phyloP scores from a whole-genome alignment of 2,113 vertebrate genomes.

The Xenus cinereus region DNA sequence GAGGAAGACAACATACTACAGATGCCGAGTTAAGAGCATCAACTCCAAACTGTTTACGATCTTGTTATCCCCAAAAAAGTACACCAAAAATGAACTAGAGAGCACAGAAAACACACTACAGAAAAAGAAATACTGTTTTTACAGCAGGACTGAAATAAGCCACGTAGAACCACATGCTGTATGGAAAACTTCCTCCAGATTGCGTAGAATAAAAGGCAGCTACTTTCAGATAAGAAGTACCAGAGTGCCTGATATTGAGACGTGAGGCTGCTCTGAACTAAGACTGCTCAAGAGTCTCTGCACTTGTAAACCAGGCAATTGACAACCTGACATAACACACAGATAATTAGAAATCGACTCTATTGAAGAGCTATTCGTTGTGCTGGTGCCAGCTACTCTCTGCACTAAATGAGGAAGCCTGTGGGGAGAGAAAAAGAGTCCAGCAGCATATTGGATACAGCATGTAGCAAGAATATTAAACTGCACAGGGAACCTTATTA shows the following conservation, averaged over 20 bases:
- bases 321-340: neutral
- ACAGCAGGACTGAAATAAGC: neutral
- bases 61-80: neutral
- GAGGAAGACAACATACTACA: neutral
- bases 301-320: neutral
- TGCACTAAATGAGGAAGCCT: neutral
- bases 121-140: neutral
- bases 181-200: neutral
- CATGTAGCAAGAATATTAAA: neutral
- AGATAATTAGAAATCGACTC: constrained; percentile 53
- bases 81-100: neutral
- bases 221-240: neutral
- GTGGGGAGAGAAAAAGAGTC: neutral
- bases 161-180: neutral
- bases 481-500: neutral
- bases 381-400: neutral
- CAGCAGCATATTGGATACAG: neutral
- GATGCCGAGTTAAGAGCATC: neutral
- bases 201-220: neutral
- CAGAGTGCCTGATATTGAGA: neutral
- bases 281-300: neutral
- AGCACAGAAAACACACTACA: neutral
- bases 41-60: neutral
- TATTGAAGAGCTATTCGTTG: neutral
- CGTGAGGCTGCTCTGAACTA: fast-evolving